Conservation (phyloP, 2,888 invertebrate species). For the Carcina quercana region DNA sequence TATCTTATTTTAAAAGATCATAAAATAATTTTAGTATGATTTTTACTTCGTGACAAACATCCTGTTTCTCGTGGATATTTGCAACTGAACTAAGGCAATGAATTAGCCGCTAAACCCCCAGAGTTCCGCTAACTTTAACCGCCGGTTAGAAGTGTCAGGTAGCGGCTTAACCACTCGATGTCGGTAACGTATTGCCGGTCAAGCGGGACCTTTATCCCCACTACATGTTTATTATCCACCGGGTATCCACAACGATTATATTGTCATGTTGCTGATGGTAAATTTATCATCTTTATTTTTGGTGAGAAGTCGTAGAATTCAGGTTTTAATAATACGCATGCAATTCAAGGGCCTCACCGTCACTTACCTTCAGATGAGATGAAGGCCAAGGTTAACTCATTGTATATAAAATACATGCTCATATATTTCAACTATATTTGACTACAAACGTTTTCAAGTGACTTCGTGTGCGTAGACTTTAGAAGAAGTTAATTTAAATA, state of each 20-base stretch:
- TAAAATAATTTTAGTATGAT: too few relatives aligned
- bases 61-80: too few relatives aligned
- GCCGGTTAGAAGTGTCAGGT: constrained; percentile 1
- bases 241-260: background rate
- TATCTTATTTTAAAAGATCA: too few relatives aligned
- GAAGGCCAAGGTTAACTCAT: too few relatives aligned
- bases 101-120: background rate
- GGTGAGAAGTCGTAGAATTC: background rate
- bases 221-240: background rate
- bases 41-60: too few relatives aligned
- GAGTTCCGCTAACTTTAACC: too few relatives aligned
- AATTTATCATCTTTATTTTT: background rate
- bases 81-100: too few relatives aligned
- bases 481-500: too few relatives aligned
- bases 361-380: background rate
- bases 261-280: background rate
- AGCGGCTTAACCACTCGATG: constrained; percentile 3
- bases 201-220: constrained; percentile 7
- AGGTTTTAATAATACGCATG: background rate
- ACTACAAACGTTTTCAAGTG: too few relatives aligned
- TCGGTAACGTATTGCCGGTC: constrained; percentile 23
- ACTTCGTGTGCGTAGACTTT: too few relatives aligned
- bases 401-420: too few relatives aligned
- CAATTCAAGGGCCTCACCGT: background rate
- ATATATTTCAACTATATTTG: too few relatives aligned